phyloP scores from a whole-genome alignment of 2,113 vertebrate species.

The Perca flavescens region DNA sequence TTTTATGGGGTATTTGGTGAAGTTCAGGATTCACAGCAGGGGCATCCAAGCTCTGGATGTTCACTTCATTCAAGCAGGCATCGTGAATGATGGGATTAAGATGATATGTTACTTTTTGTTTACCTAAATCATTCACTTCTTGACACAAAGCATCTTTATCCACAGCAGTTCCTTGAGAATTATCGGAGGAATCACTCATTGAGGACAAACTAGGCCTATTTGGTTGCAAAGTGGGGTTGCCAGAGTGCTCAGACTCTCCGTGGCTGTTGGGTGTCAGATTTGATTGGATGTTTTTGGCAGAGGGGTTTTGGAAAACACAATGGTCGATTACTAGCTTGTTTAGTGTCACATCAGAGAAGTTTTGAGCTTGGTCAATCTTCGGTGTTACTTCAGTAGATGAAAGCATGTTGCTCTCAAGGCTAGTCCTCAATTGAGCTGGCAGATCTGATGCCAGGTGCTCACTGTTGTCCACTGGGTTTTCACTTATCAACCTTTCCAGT shows the following conservation, averaged over 20 bases:
- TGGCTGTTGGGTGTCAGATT: neutral
- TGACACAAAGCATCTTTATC: slow-evolving; percentile 15
- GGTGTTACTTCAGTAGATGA: slow-evolving; percentile 10
- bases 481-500: neutral
- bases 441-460: slow-evolving; percentile 9
- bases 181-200: neutral
- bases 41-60: neutral
- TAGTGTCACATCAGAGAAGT: neutral
- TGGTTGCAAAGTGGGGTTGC: neutral
- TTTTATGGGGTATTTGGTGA: slow-evolving; percentile 22
- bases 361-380: neutral
- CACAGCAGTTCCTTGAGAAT: slow-evolving; percentile 2
- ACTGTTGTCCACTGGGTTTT: slow-evolving; percentile 10
- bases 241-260: neutral
- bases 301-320: neutral
- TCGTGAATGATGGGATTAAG: neutral
- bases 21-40: slow-evolving; percentile 3
- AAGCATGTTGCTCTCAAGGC: neutral
- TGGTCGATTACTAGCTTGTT: neutral
- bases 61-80: slow-evolving; percentile 17
- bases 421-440: neutral
- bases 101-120: slow-evolving; percentile 8
- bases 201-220: neutral
- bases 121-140: neutral
- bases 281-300: slow-evolving; percentile 7